phyloP scores from a whole-genome alignment of 2,888 invertebrate species.

The Cheilosia impressa region DNA sequence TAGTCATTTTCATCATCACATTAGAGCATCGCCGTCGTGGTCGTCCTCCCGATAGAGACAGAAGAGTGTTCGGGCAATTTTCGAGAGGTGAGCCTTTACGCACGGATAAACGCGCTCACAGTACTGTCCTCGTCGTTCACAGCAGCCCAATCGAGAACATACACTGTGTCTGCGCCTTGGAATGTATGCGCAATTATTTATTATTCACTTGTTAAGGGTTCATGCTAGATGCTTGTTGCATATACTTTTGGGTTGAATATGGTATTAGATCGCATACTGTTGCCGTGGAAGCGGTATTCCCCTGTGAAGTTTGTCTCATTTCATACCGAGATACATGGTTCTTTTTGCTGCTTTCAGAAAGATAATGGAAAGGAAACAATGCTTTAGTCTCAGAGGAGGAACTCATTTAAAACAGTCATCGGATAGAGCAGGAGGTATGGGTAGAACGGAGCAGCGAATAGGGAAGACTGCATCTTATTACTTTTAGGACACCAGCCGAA shows the following conservation, averaged over 20 bases:
- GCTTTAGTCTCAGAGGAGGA: slow-evolving; percentile 43
- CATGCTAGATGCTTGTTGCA: slow-evolving; percentile 73
- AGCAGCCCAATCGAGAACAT: slow-evolving; percentile 57
- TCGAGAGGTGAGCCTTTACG: slow-evolving; percentile 70
- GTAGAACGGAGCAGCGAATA: neutral
- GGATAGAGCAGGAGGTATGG: neutral
- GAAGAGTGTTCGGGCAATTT: slow-evolving; percentile 66
- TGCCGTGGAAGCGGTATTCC: slow-evolving; percentile 58
- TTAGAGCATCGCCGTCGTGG: slow-evolving; percentile 58
- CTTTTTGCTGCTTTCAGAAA: slow-evolving; percentile 15
- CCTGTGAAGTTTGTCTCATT: slow-evolving; percentile 65
- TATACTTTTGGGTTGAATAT: slow-evolving; percentile 73
- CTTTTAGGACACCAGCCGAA: slow-evolving; percentile 24
- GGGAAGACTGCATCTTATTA: slow-evolving; percentile 17
- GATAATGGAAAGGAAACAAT: slow-evolving; percentile 59
- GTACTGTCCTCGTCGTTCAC: slow-evolving; percentile 29
- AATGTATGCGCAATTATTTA: slow-evolving; percentile 75
- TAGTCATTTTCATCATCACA: slow-evolving; percentile 73
- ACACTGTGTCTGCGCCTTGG: slow-evolving; percentile 60
- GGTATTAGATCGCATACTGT: slow-evolving; percentile 68
- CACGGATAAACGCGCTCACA: slow-evolving; percentile 66
- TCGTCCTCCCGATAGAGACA: slow-evolving; percentile 41
- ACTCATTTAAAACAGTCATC: slow-evolving; percentile 42
- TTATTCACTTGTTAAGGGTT: slow-evolving; percentile 75
- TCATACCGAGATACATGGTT: slow-evolving; percentile 35